Conservation (phyloP, 2,888 invertebrate genomes). For the Cyclophora punctaria region DNA sequence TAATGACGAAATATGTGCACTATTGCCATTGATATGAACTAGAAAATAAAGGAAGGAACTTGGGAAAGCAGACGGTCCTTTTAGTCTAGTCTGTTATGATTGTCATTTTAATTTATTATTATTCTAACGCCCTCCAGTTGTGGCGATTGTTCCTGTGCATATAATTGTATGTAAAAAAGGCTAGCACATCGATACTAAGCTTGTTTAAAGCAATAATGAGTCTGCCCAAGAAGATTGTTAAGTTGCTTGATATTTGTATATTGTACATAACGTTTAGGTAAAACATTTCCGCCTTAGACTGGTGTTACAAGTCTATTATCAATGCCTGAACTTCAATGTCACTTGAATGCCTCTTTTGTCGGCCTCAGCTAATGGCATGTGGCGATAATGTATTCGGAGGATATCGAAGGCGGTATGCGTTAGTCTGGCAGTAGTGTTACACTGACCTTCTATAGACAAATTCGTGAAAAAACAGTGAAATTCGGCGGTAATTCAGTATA, state of each 20-base stretch:
- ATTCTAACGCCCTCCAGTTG: conserved; percentile 19
- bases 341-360: too few species aligned
- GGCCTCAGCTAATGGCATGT: too few species aligned
- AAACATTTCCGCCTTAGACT: conserved; percentile 68
- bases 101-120: conserved; percentile 56
- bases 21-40: conserved; percentile 19
- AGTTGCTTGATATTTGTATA: conserved; percentile 64
- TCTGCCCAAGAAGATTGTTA: conserved; percentile 35
- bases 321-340: neutral
- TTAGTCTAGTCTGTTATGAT: conserved; percentile 59
- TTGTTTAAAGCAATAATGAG: conserved; percentile 49
- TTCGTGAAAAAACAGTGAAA: too few species aligned
- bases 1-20: conserved; percentile 15
- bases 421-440: too few species aligned
- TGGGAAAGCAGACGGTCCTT: conserved; percentile 51
- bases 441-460: too few species aligned
- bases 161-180: conserved; percentile 19
- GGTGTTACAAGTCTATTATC: conserved; percentile 29
- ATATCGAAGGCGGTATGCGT: too few species aligned
- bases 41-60: conserved; percentile 22
- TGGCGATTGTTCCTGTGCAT: neutral
- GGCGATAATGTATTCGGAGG: too few species aligned
- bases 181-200: conserved; percentile 31
- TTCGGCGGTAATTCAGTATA: too few species aligned
- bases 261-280: conserved; percentile 62